These are phyloP conservation scores for Manis javanica DNA, from an alignment of 2,797 vertebrate genomes.

Conservation along the genomic window DNA sequence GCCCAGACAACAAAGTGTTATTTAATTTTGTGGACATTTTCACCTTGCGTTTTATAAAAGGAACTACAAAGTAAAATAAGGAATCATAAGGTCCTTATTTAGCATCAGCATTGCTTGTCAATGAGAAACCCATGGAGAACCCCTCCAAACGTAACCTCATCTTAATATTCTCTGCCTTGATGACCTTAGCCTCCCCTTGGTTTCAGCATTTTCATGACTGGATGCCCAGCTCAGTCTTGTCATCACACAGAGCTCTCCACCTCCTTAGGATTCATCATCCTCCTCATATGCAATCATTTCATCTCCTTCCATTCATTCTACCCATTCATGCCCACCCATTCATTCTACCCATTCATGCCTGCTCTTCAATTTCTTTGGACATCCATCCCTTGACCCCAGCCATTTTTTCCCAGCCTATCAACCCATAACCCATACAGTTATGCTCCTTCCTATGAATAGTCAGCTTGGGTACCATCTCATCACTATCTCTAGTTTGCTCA, in stretches of 20 bases:
- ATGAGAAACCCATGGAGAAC: not conserved
- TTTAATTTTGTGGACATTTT: not conserved
- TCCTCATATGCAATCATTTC: not conserved
- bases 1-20: not conserved
- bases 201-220: not conserved
- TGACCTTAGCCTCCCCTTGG: not conserved
- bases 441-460: not conserved
- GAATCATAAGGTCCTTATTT: not conserved
- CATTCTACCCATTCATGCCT: not conserved
- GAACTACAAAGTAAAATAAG: not conserved
- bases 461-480: not conserved
- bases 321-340: not conserved
- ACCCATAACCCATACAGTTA: not conserved
- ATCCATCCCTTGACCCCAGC: not conserved
- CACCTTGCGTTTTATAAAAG: not conserved
- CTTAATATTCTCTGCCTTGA: not conserved
- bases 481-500: not conserved
- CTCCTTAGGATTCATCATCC: not conserved
- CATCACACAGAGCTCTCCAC: not conserved
- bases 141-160: not conserved
- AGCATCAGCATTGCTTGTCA: not conserved
- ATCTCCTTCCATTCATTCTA: not conserved
- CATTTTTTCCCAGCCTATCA: not conserved
- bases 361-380: not conserved
- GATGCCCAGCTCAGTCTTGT: not conserved